Evolutionary conservation across 2,888 invertebrate genomes (phyloP).

Genomic region (Limnephilus rhombicus): DNA sequence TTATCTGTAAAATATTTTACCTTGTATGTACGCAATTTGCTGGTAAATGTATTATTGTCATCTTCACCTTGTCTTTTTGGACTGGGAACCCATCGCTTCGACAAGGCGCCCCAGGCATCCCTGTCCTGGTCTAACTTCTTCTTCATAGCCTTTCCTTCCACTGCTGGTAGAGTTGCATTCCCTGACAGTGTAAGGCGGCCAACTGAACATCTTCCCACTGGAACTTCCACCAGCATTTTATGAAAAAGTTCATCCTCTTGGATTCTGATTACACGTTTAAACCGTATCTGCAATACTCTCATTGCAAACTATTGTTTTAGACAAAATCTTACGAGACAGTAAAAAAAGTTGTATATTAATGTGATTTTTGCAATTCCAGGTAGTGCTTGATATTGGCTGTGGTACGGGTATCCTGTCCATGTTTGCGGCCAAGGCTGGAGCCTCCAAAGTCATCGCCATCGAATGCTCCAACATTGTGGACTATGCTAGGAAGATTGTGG

Average conservation of each 20-base stretch:
- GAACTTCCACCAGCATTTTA: background rate
- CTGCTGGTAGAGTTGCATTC: background rate
- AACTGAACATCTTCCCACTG: background rate
- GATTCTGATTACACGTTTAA: background rate
- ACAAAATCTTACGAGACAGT: background rate
- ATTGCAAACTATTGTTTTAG: background rate
- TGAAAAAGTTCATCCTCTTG: background rate
- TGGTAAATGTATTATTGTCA: background rate
- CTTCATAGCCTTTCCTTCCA: background rate
- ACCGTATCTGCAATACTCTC: too few species aligned
- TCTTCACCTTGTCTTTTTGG: too few species aligned
- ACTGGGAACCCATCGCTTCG: background rate
- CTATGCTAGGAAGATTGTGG: conserved; percentile 96
- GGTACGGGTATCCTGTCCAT: conserved; percentile 99
- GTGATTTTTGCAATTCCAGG: conserved; percentile 70
- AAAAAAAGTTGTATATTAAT: background rate
- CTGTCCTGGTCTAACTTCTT: background rate
- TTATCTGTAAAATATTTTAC: background rate
- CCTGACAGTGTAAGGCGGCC: background rate
- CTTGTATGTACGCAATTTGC: background rate
- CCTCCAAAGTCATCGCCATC: conserved; percentile 95
- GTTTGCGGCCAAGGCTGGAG: conserved; percentile 99
- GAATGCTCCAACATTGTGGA: conserved; percentile 99
- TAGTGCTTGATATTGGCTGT: conserved; percentile 97
- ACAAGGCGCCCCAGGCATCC: background rate